Evolutionary conservation across 2,888 invertebrate genomes (phyloP).

Genomic region (Synanthedon andrenaeformis): DNA sequence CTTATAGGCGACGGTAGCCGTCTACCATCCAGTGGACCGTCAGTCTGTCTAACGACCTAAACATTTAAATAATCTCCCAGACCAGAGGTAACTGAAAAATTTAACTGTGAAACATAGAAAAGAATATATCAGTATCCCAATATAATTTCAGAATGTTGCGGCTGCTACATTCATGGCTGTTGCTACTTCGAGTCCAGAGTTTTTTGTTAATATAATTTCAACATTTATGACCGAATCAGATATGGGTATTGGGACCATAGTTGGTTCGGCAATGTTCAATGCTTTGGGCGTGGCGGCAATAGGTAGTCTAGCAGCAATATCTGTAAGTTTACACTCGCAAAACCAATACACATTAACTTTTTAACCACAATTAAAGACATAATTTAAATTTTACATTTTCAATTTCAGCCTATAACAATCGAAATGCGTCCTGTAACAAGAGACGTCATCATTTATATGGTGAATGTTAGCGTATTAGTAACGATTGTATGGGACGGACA

Average conservation of each 20-base stretch:
- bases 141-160: constrained; percentile 81
- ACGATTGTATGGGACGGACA: constrained; percentile 81
- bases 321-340: constrained; percentile 51
- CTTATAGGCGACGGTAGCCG: too few relatives aligned
- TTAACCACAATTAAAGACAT: neutral
- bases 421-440: constrained; percentile 86
- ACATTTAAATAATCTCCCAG: too few relatives aligned
- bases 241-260: constrained; percentile 88
- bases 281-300: constrained; percentile 86
- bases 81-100: too few relatives aligned
- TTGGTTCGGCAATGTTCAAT: constrained; percentile 90
- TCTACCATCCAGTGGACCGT: too few relatives aligned
- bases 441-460: constrained; percentile 81
- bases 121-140: too few relatives aligned
- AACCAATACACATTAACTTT: neutral
- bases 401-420: constrained; percentile 77
- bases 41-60: too few relatives aligned
- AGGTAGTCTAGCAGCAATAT: constrained; percentile 79
- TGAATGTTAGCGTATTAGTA: constrained; percentile 78
- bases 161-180: constrained; percentile 98
- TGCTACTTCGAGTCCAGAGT: constrained; percentile 94
- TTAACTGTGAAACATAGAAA: too few relatives aligned
- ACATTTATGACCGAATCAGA: constrained; percentile 86
- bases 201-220: constrained; percentile 92
- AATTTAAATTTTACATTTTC: neutral